Percentiles rank a stretch among this genome's conserved stretches.
These are phyloP conservation scores for Lipophrys pholis DNA, from an alignment of 2,113 vertebrate species.

Conservation along the genomic window DNA sequence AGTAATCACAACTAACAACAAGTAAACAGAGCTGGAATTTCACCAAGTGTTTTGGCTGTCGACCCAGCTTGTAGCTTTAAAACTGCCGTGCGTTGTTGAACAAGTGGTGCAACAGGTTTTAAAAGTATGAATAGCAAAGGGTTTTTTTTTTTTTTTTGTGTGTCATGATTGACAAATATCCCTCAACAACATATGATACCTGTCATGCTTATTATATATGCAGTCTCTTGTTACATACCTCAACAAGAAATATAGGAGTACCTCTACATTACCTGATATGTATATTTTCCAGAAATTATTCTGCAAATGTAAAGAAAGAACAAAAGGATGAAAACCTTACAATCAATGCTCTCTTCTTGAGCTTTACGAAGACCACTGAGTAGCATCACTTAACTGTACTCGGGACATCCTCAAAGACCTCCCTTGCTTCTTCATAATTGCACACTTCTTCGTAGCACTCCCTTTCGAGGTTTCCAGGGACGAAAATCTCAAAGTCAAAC, in stretches of 20 bases:
- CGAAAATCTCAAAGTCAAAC: slow-evolving; percentile 95
- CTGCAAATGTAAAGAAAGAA: slow-evolving; percentile 74
- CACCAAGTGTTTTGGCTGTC: neutral
- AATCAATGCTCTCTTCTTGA: neutral
- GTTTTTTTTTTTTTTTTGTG: too few relatives aligned
- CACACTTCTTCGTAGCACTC: slow-evolving; percentile 95
- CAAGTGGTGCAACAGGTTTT: slow-evolving; percentile 54
- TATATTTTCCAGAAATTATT: slow-evolving; percentile 91
- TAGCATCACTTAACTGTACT: slow-evolving; percentile 85
- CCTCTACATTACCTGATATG: slow-evolving; percentile 79
- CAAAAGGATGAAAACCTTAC: neutral
- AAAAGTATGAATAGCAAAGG: neutral
- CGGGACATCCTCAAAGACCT: slow-evolving; percentile 89
- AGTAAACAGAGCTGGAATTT: neutral
- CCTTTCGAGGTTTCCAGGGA: slow-evolving; percentile 90
- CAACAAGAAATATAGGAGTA: neutral
- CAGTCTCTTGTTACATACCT: too few relatives aligned
- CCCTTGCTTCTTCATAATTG: slow-evolving; percentile 94
- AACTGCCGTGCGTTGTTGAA: neutral
- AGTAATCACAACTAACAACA: slow-evolving; percentile 1
- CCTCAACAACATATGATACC: neutral
- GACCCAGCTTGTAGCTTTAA: neutral
- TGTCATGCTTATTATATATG: neutral
- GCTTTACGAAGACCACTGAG: neutral
- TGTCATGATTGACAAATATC: neutral